Evolutionary conservation across 1,140 invertebrate genomes (phyloP), one percentile per base, ranked within the genome.

Genomic region (Formica exsecta): DNA sequence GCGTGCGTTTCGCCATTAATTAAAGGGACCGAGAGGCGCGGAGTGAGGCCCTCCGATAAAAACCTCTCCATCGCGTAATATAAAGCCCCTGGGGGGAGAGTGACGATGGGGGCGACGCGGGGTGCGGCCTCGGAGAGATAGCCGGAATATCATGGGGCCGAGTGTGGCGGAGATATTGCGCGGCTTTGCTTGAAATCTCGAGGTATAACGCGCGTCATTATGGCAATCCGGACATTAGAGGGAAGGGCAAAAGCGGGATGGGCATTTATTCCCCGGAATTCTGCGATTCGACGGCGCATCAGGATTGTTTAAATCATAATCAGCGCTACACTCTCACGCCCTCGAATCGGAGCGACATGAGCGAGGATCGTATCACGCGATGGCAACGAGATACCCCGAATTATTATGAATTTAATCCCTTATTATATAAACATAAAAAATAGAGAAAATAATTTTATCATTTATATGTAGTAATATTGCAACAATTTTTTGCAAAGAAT

Each of bases 1-100:
- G 83, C 83, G 79, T 81, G 77, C 71, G 87, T 75, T 76, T 86
- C 62, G 81, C 81, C 88, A 90, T 91, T 91, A 91, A 91, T 91
- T 91, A 91, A 91, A 87, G 87, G 73, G 87, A 81, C 64, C 88
- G 57, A 38, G 54, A 36, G 64, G 77, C 79, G 9, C 32, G 75
- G 74, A 86, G 89, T 80, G 83, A 75, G 48, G 66, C 87, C 84
- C 85, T 83, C 32, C 59, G 87, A 91, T 91, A 90, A 91, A 91
- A 91, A 91, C 57, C 90, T 83, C 38, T 36, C 71, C 74, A 59
- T 73, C 75, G 61, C 48, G 64, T 38, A 44, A 51, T 71, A 71
- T 48, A 75, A 86, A 85, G 44, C 51, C 79, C 38, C 79, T 36
- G n/a, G 38, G 29, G 38, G 51, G 54, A 51, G 48, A 59, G 11